A percentile compares a stretch with the other conserved stretches of the same genome.
Evolutionary conservation across 2,888 invertebrate species (phyloP).

Genomic region (Baccha elongata): DNA sequence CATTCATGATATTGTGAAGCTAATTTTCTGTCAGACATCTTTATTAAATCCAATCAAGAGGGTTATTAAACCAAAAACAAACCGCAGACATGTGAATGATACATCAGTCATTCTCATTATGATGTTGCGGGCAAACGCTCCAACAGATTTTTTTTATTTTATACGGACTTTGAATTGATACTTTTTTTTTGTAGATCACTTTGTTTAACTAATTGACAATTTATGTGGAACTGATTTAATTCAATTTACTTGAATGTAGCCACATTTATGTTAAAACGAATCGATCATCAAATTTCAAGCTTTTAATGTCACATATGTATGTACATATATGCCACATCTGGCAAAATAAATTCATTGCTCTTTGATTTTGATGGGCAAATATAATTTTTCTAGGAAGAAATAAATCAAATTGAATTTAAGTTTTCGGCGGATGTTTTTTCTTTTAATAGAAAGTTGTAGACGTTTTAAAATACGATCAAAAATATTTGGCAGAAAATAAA

Average conservation of each 20-base stretch:
- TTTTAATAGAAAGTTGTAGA: too few relatives aligned
- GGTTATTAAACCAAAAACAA: constrained; percentile 64
- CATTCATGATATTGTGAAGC: constrained; percentile 48
- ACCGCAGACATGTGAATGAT: constrained; percentile 54
- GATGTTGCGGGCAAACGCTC: constrained; percentile 10
- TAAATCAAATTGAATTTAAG: neutral
- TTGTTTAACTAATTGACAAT: constrained; percentile 59
- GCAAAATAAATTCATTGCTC: neutral
- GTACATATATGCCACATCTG: constrained; percentile 20
- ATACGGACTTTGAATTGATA: neutral
- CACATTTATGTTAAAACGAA: constrained; percentile 19
- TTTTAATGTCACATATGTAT: neutral
- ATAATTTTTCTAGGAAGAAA: neutral
- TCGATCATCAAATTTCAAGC: constrained; percentile 4
- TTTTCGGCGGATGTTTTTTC: too few relatives aligned
- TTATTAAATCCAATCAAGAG: constrained; percentile 71
- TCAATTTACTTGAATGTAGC: constrained; percentile 38
- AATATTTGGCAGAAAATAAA: too few relatives aligned
- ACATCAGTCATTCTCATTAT: constrained; percentile 1
- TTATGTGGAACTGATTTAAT: constrained; percentile 67
- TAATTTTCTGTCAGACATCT: constrained; percentile 71
- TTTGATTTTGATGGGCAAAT: neutral
- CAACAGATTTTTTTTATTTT: constrained; percentile 24
- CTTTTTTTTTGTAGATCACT: constrained; percentile 15
- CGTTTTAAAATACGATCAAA: too few relatives aligned